phyloP scores from a whole-genome alignment of 2,113 vertebrate genomes.

The Microcebus lehilahytsara region DNA sequence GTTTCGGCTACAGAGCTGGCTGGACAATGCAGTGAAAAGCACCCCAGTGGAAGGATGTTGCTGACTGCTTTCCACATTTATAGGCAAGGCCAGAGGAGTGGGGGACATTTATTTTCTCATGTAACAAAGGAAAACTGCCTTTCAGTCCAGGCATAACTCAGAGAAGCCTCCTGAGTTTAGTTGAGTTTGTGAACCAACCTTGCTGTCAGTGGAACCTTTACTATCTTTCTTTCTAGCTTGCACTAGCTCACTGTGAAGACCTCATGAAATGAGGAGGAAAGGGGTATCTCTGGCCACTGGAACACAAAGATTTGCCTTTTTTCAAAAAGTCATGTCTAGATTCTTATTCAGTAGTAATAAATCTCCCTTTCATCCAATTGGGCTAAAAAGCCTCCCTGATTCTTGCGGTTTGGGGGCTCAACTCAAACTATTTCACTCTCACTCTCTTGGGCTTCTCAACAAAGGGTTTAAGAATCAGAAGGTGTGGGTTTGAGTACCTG shows the following conservation, averaged over 20 bases:
- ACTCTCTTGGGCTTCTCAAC: neutral
- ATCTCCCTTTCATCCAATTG: neutral
- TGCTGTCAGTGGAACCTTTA: neutral
- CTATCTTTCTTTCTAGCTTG: neutral
- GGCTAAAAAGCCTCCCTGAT: neutral
- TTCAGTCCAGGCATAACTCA: neutral
- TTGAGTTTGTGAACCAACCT: neutral
- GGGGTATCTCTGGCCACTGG: neutral
- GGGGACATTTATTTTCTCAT: neutral
- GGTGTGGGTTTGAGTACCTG: neutral
- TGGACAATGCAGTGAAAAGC: neutral
- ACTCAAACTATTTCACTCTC: neutral
- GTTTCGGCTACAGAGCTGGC: neutral
- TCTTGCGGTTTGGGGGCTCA: neutral
- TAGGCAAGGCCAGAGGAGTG: neutral
- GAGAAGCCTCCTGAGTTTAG: neutral
- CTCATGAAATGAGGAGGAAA: neutral
- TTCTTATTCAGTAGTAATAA: neutral
- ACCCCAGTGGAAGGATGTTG: neutral
- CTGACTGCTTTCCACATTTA: neutral
- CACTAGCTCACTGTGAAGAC: neutral
- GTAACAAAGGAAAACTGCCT: neutral
- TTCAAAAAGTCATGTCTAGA: neutral
- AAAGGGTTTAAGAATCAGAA: constrained; percentile 25
- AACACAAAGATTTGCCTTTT: neutral